A percentile compares a stretch with the other conserved stretches of the same genome.
Conservation (phyloP, 2,797 vertebrate species). For the Denticeps clupeoides region DNA sequence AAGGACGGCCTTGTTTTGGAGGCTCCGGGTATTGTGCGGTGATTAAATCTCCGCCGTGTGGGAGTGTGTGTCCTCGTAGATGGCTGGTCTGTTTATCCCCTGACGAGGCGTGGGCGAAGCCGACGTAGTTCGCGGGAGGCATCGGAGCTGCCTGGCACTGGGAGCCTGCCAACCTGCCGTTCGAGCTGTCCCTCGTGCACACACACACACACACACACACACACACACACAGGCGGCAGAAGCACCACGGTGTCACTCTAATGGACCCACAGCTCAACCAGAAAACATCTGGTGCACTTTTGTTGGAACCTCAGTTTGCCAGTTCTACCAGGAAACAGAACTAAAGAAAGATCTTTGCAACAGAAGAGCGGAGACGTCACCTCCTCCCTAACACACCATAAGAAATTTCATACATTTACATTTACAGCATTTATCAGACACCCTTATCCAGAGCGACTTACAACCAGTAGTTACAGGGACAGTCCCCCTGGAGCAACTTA, state of each 20-base stretch:
- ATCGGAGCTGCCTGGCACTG: conserved; percentile 3
- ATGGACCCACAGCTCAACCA: conserved; percentile 8
- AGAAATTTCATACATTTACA: no score
- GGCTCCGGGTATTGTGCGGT: conserved; percentile 4
- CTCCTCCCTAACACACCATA: no score
- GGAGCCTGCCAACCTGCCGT: conserved; percentile 17
- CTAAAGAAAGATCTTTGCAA: no score
- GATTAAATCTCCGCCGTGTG: conserved; percentile 22
- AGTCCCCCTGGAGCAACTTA: no score
- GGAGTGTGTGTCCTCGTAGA: conserved; percentile 17
- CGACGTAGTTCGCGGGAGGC: neutral
- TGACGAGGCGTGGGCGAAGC: conserved; percentile 10
- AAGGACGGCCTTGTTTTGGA: no score
- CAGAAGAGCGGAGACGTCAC: no score
- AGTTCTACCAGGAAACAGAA: no score
- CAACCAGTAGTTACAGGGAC: no score
- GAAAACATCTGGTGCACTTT: no score
- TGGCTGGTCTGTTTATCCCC: conserved; percentile 14
- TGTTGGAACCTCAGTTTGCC: no score
- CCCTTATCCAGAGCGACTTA: no score
- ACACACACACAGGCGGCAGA: neutral
- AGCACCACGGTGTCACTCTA: conserved; percentile 13
- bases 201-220: conserved; percentile 5
- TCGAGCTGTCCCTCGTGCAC: conserved; percentile 7
- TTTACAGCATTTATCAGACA: no score